These are phyloP conservation scores for Orestias chungarensis DNA, from an alignment of 2,797 vertebrate genomes.

Conservation along the genomic window DNA sequence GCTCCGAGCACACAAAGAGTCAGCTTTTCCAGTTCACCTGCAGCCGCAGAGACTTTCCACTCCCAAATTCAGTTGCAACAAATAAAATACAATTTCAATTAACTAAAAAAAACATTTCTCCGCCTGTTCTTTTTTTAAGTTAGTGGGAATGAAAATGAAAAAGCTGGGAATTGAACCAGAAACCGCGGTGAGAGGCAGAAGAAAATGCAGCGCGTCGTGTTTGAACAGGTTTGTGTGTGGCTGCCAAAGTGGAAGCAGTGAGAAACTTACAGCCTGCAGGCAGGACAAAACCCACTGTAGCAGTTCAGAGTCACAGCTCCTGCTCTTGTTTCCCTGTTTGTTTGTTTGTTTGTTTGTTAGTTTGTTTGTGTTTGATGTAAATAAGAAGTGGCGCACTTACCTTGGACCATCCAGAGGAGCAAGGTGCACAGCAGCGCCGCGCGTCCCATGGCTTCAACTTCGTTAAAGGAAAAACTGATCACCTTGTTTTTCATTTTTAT, in stretches of 20 bases:
- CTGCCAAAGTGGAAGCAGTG: slow-evolving; percentile 16
- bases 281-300: slow-evolving; percentile 11
- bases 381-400: slow-evolving; percentile 56
- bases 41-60: not conserved
- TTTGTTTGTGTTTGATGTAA: no score
- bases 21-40: slow-evolving; percentile 21
- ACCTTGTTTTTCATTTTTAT: slow-evolving; percentile 32
- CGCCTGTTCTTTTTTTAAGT: slow-evolving; percentile 15
- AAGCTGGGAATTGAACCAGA: not conserved
- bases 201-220: slow-evolving; percentile 14
- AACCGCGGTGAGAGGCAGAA: no score
- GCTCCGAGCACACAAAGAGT: not conserved
- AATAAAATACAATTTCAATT: not conserved
- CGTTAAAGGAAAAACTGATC: slow-evolving; percentile 22
- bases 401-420: slow-evolving; percentile 69
- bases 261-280: slow-evolving; percentile 6
- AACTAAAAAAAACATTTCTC: not conserved
- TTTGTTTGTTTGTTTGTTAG: not conserved
- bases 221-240: slow-evolving; percentile 25
- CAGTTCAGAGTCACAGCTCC: not conserved
- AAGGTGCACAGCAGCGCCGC: slow-evolving; percentile 72
- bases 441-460: slow-evolving; percentile 68
- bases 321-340: no score
- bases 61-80: not conserved
- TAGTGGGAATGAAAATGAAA: no score